Conservation (phyloP, 64 coral and sea anemone species). For the Montipora sp. region DNA sequence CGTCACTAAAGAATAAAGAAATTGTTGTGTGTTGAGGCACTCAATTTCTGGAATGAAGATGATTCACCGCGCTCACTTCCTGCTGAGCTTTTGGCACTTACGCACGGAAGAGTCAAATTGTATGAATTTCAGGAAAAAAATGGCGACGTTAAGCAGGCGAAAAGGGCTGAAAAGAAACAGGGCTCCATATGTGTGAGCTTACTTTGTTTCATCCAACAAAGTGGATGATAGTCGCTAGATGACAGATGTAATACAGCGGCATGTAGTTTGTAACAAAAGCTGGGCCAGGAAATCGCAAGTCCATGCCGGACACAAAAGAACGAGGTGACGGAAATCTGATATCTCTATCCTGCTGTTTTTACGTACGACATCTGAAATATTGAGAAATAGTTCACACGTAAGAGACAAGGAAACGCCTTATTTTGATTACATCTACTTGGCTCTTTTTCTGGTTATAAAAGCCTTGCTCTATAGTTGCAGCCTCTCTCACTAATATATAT, state of each 20-base stretch:
- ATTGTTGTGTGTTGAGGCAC: too few species aligned
- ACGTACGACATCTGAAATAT: background rate
- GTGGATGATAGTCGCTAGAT: background rate
- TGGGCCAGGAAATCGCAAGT: background rate
- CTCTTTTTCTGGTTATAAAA: conserved; percentile 5
- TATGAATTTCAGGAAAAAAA: too few species aligned
- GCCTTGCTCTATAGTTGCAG: background rate
- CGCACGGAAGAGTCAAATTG: too few species aligned
- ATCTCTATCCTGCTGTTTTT: background rate
- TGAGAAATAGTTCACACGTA: background rate
- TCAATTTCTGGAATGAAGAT: too few species aligned
- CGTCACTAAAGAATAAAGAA: too few species aligned
- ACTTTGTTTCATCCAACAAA: background rate
- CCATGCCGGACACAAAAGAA: background rate
- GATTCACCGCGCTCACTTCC: too few species aligned
- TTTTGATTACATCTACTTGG: background rate
- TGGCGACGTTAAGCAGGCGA: too few species aligned
- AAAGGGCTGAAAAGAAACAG: background rate
- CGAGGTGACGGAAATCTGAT: conserved; percentile 15
- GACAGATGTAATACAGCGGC: background rate
- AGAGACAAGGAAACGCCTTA: background rate
- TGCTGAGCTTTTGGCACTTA: too few species aligned
- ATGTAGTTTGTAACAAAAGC: too few species aligned
- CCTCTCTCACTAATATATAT: background rate
- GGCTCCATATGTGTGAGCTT: too few species aligned